phyloP scores from a whole-genome alignment of 2,888 invertebrate species.

The Caenorhabditis becei region DNA sequence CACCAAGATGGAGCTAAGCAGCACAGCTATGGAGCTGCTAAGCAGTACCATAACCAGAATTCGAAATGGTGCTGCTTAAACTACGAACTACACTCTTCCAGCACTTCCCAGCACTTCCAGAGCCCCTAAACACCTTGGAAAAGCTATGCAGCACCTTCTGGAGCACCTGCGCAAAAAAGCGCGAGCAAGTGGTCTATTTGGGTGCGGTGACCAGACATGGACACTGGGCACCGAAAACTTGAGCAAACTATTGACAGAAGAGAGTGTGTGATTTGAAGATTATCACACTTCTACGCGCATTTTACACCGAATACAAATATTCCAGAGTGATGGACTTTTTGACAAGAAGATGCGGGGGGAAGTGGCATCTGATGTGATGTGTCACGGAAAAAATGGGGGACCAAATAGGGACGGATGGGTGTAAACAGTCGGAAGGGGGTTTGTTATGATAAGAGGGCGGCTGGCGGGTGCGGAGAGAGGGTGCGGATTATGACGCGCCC shows the following conservation, averaged over 20 bases:
- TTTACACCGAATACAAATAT: neutral
- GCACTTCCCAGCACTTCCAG: neutral
- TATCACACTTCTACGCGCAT: constrained; percentile 21
- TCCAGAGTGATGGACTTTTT: neutral
- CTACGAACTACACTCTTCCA: no score
- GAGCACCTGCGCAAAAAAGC: constrained; percentile 20
- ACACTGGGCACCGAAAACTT: constrained; percentile 47
- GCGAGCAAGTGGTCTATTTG: neutral
- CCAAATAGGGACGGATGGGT: neutral
- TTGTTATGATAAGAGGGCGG: constrained; percentile 34
- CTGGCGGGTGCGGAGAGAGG: constrained; percentile 5
- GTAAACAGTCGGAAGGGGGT: constrained; percentile 22
- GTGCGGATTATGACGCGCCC: constrained; percentile 1
- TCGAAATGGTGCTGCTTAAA: no score
- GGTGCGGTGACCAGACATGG: constrained; percentile 49
- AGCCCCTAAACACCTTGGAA: neutral
- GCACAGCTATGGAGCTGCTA: no score
- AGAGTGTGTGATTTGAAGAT: constrained; percentile 29
- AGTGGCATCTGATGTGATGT: neutral
- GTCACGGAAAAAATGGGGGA: no score
- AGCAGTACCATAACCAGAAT: no score
- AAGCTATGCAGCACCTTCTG: neutral
- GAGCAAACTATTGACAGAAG: constrained; percentile 28
- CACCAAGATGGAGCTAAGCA: no score
- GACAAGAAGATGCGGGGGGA: neutral